Evolutionary conservation across 2,113 vertebrate genomes (phyloP), one percentile per base, ranked within the genome.

Genomic region (Grammomys surdaster): DNA sequence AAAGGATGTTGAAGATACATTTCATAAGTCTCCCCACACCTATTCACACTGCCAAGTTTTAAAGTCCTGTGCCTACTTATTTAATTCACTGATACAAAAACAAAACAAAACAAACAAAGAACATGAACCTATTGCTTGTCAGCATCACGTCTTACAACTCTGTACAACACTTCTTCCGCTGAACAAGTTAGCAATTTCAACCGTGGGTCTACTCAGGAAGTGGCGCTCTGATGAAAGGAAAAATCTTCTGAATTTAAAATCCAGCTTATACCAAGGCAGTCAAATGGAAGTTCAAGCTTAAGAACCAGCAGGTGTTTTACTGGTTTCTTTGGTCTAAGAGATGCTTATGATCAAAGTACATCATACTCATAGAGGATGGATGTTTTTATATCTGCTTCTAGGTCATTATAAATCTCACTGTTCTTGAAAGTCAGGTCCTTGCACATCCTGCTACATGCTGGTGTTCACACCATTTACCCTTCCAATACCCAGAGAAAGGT

Each of bases 1-100:
- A 95, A 95, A 92, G 56, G 67, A 86, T 40, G 22, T 91, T 92
- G 48, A 97, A 70, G 60, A 85, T 88, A 12, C 19, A 26, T 33
- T 60, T 67, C 48, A 95, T 36, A 69, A 43, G 77, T 84, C 58
- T 11, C 26, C 31, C 7, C 72, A 92, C 5, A 65, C n/a, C 26
- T 89, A 72, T 76, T 89, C 20, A 67, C 17, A 87, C 3, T 1
- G 11, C 7, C 51, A 6, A 17, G 11, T 76, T 92, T 87, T 54
- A 20, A 40, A 72, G 82, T 95, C 72, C 31, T 14, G 33, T 28
- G 24, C 81, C 60, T 48, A 85, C 24, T 94, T 88, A 46, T 31
- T 93, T 75, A 75, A 91, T 65, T 84, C 31, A 82, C 0, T 43
- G 56, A 88, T 28, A 36, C 33, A 24, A 58, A 63, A 43, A 28